Evolutionary conservation across 2,888 invertebrate species (phyloP), one percentile per base, ranked within the genome.

Genomic region (Blastobasis adustella): DNA sequence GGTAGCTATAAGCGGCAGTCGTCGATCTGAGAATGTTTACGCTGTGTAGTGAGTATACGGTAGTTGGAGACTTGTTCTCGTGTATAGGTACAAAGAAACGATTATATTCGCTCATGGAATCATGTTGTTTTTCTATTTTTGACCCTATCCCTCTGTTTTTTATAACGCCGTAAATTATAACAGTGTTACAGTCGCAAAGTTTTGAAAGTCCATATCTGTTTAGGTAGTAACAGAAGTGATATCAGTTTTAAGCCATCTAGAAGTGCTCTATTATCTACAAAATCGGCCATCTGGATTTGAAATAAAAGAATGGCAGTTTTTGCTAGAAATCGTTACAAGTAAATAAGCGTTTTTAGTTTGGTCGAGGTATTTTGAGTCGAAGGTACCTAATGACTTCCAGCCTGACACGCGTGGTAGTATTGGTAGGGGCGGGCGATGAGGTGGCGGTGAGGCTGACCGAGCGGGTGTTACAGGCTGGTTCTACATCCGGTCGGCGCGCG

Each of bases 71-170:
- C 54, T 65, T 67, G 66, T 71, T 76, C 79, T 76, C 72, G 70
- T 82, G 83, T 82, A 75, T 83, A 83, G 79, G 85, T 85, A 87
- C 86, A 86, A 86, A 87, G 83, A 82, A 83, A 82, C 64, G 82
- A 86, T 82, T 86, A 86, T 83, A 86, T 78, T 81, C 76, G 83
- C 83, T 84, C 79, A 82, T 76, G 64, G 73, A 71, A 70, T 50
- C 47, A 50, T 58, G 23, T 23, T 23, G 23, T 23, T 23, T 23
- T 23, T 23, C 23, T 23, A 3, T 23, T 23, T 23, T 23, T 23
- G 23, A 23, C 23, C 23, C 23, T 23, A 23, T 23, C 23, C 23
- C 23, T 23, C 23, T 23, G 23, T 23, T 23, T 23, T 23, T 23
- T 23, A 23, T 23, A 3, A 23, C 23, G 23, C 23, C 23, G 23